These are phyloP conservation scores for Hirtodrosophila trivittata DNA, from an alignment of 2,888 invertebrate species.

Conservation along the genomic window DNA sequence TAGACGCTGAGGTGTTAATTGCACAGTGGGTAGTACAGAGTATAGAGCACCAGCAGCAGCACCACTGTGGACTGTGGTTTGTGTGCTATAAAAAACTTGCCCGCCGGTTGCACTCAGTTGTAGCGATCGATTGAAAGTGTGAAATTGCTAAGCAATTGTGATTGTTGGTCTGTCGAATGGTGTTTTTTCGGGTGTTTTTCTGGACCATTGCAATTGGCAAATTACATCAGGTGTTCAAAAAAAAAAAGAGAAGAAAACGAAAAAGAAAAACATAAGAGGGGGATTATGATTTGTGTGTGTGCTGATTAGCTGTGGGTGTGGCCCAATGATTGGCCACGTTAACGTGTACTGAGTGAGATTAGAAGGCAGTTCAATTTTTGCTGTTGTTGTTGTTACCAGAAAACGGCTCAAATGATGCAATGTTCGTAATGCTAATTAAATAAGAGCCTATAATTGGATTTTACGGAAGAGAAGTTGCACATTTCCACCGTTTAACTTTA, in stretches of 20 bases:
- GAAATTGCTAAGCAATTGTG: constrained; percentile 79
- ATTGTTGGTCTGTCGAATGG: constrained; percentile 57
- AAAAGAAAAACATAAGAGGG: too few species aligned
- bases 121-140: constrained; percentile 71
- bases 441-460: constrained; percentile 7
- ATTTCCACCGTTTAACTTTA: too few species aligned
- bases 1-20: constrained; percentile 79
- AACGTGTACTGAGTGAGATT: constrained; percentile 48
- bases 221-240: constrained; percentile 73
- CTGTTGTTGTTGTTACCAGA: constrained; percentile 13
- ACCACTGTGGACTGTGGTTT: constrained; percentile 38
- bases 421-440: constrained; percentile 20
- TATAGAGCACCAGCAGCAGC: constrained; percentile 28
- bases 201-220: constrained; percentile 67
- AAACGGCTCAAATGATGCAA: constrained; percentile 27
- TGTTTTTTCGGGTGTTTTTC: constrained; percentile 43
- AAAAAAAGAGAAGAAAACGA: too few species aligned
- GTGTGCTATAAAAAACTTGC: constrained; percentile 33
- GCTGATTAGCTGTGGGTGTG: constrained; percentile 75
- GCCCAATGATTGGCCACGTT: constrained; percentile 63
- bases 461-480: constrained; percentile 1
- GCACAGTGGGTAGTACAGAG: constrained; percentile 75
- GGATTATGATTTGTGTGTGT: constrained; percentile 70
- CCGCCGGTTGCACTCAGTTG: constrained; percentile 60
- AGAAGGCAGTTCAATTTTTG: constrained; percentile 33